A percentile compares a stretch with the other conserved stretches of the same genome.
Evolutionary conservation across 2,888 invertebrate species (phyloP).

Genomic region (Aleiodes alternator): DNA sequence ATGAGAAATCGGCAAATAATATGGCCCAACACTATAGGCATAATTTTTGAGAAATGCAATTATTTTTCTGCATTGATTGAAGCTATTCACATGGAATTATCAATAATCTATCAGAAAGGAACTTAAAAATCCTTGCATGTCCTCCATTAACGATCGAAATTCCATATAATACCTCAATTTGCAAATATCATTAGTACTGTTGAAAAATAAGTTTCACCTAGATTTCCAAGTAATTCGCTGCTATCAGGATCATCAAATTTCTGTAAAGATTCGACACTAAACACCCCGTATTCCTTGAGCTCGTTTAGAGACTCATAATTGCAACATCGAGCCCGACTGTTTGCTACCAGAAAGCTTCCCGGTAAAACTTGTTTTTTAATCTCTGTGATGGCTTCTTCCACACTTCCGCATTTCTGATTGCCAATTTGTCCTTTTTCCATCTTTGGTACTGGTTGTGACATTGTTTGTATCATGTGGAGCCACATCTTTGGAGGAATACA

Average conservation of each 20-base stretch:
- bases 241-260: constrained; percentile 74
- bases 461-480: constrained; percentile 72
- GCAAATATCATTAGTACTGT: too few species aligned
- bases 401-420: constrained; percentile 65
- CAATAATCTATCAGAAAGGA: too few species aligned
- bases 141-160: too few species aligned
- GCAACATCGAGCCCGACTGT: constrained; percentile 70
- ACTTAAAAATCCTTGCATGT: too few species aligned
- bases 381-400: constrained; percentile 73
- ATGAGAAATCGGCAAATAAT: too few species aligned
- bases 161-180: too few species aligned
- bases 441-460: constrained; percentile 53
- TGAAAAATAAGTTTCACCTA: constrained; percentile 67
- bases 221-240: constrained; percentile 72
- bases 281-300: constrained; percentile 71
- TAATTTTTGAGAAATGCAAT: too few species aligned
- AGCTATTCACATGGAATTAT: too few species aligned
- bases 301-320: constrained; percentile 70
- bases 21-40: too few species aligned
- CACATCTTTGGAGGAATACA: constrained; percentile 75
- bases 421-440: constrained; percentile 40
- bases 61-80: too few species aligned
- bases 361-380: constrained; percentile 69
- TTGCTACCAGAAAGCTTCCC: constrained; percentile 75
- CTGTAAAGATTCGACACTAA: constrained; percentile 75